These are phyloP conservation scores for Dendronephthya gigantea DNA, from an alignment of 64 coral and sea anemone genomes.

Conservation along the genomic window DNA sequence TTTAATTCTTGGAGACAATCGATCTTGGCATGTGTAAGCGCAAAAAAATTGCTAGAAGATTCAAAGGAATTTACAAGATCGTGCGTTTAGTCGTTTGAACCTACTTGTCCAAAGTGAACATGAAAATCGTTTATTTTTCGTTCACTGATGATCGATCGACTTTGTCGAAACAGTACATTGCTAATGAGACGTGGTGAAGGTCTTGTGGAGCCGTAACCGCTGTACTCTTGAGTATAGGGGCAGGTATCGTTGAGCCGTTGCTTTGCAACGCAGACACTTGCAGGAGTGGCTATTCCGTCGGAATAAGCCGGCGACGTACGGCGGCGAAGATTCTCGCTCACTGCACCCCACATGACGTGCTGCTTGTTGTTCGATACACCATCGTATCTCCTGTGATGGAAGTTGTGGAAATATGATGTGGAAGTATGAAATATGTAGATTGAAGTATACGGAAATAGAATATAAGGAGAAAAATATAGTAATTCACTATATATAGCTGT, in stretches of 20 bases:
- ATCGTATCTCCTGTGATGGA: constrained; percentile 55
- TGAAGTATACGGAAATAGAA: no score
- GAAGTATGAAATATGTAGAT: no score
- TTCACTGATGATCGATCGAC: constrained; percentile 49
- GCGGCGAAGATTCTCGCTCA: constrained; percentile 53
- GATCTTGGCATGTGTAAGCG: no score
- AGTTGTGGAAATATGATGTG: no score
- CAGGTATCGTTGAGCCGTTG: constrained; percentile 32
- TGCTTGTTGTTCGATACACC: constrained; percentile 67
- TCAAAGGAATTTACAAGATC: no score
- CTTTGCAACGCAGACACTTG: constrained; percentile 40
- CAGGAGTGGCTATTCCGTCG: constrained; percentile 48
- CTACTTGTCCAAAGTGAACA: constrained; percentile 84
- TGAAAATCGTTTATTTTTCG: constrained; percentile 69
- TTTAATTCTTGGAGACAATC: no score
- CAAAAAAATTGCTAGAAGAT: no score
- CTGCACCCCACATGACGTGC: constrained; percentile 52
- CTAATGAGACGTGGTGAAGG: constrained; percentile 60
- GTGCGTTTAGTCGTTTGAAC: neutral
- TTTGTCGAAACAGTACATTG: constrained; percentile 71
- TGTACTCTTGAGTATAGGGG: constrained; percentile 33
- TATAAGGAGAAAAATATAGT: no score
- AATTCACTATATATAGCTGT: no score
- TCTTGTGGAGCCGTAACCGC: constrained; percentile 60
- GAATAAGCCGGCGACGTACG: constrained; percentile 49